Base-by-base conservation (phyloP, 1,140 invertebrate genomes). In the Ceratosolen fusciceps region DNA sequence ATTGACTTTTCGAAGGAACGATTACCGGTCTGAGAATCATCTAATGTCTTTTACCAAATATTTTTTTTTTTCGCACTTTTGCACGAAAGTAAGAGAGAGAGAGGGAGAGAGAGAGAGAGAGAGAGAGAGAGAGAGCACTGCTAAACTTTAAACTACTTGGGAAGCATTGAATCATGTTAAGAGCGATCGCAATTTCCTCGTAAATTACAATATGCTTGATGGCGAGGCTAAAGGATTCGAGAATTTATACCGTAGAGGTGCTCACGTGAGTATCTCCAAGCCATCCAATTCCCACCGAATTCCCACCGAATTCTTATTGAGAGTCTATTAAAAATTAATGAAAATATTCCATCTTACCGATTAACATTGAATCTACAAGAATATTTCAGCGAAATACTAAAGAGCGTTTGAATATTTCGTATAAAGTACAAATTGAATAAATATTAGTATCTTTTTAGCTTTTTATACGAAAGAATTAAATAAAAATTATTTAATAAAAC, bases 211-310 rank as follows among this genome's bases (percentile, higher is more conserved):
- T 0, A 37, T 34, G 67, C 16, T 29, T 43, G n/a, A 5, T 14
- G 67, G 19, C 10, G 21, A 68, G 39, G 24, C 24, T 34, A 47
- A 78, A 71, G 54, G 80, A 74, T 67, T 79, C 49, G 34, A 67
- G 62, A 72, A 82, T 74, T 62, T 62, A 70, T 49, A 82, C 29
- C 39, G 71, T n/a, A 81, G 68, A 83, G 77, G 80, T 82, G 82
- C 84, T 85, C 82, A 70, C 79, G 81, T 56, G 76, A 81, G 77
- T 52, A 43, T 29, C 68, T 77, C 54, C 52, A 77, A 26, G 56
- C 29, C 39, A 72, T 39, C 62, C 68, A 52, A 78, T 72, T 78
- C 76, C 68, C 75, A 68, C 49, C 62, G 72, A 78, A 72, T 78
- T 62, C 60, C 54, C n/a, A n/a, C n/a, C n/a, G n/a, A n/a, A n/a